A percentile compares a stretch with the other conserved stretches of the same genome.
These are phyloP conservation scores for Melanerpes formicivorus DNA, from an alignment of 2,113 vertebrate species.

Conservation along the genomic window DNA sequence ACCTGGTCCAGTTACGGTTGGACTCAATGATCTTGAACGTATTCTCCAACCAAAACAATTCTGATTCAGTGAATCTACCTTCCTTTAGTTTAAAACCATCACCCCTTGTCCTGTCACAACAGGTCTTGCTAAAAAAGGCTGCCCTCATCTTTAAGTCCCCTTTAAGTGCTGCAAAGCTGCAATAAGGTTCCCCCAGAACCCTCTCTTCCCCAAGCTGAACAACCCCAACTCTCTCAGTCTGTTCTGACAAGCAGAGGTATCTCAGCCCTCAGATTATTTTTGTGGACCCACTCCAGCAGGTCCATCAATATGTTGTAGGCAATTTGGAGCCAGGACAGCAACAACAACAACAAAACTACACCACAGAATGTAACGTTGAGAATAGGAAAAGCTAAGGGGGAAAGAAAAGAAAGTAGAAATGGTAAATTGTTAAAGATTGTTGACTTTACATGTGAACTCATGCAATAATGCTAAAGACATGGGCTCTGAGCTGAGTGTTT, in stretches of 20 bases:
- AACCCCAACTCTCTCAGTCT: neutral
- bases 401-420: neutral
- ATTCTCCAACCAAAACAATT: too few species aligned
- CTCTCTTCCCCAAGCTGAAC: neutral
- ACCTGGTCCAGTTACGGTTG: too few species aligned
- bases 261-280: neutral
- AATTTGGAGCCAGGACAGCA: neutral
- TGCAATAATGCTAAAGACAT: neutral
- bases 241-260: neutral
- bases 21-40: too few species aligned
- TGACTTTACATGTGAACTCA: neutral
- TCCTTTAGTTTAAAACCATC: neutral
- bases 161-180: too few species aligned
- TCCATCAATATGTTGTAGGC: neutral
- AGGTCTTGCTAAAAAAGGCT: neutral
- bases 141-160: neutral
- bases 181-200: too few species aligned
- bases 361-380: neutral
- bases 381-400: neutral
- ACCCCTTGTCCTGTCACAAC: neutral
- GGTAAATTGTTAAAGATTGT: neutral
- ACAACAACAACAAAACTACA: neutral
- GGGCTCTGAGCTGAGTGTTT: neutral
- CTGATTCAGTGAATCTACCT: too few species aligned
- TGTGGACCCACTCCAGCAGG: neutral